These are phyloP conservation scores for Masnerella sp. DNA, from an alignment of 2,888 invertebrate species.

Conservation along the genomic window DNA sequence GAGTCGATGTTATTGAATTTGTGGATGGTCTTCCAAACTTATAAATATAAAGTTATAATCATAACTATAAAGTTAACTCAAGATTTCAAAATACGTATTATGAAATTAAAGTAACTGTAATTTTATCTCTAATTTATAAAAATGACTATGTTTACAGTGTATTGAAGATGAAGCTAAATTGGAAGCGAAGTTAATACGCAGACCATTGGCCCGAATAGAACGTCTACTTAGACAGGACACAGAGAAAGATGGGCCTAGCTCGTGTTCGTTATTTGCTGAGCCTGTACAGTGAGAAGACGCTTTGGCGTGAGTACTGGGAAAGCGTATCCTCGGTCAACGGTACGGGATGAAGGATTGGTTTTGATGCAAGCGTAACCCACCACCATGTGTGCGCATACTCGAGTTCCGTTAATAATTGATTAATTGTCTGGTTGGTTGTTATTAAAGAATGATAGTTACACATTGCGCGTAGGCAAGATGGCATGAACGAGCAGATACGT, in stretches of 20 bases:
- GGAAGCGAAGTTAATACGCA: too few relatives aligned
- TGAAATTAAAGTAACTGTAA: too few relatives aligned
- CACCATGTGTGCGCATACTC: conserved; percentile 68
- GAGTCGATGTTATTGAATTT: too few relatives aligned
- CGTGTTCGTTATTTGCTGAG: conserved; percentile 1
- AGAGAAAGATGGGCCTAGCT: conserved; percentile 6
- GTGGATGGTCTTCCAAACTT: too few relatives aligned
- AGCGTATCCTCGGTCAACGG: conserved; percentile 36
- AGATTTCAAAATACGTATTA: too few relatives aligned
- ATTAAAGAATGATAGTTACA: conserved; percentile 62
- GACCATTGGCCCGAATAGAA: too few relatives aligned
- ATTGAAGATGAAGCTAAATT: too few relatives aligned
- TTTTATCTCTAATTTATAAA: too few relatives aligned
- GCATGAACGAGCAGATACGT: conserved; percentile 57
- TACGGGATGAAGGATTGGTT: conserved; percentile 41
- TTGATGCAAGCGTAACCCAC: conserved; percentile 73
- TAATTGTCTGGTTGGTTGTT: conserved; percentile 48
- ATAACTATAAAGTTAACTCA: too few relatives aligned
- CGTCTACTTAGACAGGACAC: too few relatives aligned
- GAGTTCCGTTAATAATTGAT: conserved; percentile 54
- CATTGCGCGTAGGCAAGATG: conserved; percentile 61
- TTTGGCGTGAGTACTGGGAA: neutral
- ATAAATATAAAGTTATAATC: too few relatives aligned
- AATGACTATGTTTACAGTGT: too few relatives aligned
- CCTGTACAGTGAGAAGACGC: conserved; percentile 25